Conservation (phyloP, 2,888 invertebrate species). For the Horisme vitalbata region DNA sequence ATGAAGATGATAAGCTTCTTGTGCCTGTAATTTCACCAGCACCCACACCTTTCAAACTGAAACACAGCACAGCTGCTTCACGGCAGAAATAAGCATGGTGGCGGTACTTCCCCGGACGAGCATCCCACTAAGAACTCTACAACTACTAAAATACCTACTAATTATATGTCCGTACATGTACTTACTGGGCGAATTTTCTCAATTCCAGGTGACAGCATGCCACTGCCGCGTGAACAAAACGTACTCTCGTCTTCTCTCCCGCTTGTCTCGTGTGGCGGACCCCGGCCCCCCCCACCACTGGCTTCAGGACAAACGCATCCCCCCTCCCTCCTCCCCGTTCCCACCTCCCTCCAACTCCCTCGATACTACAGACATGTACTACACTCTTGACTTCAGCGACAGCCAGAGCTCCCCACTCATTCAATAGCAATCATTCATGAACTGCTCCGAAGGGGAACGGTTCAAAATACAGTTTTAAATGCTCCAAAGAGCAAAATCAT, state of each 20-base stretch:
- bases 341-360: conserved; percentile 74
- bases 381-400: conserved; percentile 90
- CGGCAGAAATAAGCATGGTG: too few relatives aligned
- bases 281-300: conserved; percentile 78
- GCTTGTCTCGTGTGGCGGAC: conserved; percentile 69
- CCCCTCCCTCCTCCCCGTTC: conserved; percentile 44
- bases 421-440: conserved; percentile 83
- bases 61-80: too few relatives aligned
- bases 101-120: too few relatives aligned
- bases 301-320: conserved; percentile 82
- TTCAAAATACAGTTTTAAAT: conserved; percentile 72
- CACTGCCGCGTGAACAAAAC: conserved; percentile 91
- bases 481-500: background rate
- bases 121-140: too few relatives aligned
- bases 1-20: too few relatives aligned
- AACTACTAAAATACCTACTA: too few relatives aligned
- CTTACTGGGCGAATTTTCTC: too few relatives aligned
- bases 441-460: conserved; percentile 78
- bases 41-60: too few relatives aligned
- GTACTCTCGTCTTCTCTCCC: conserved; percentile 85
- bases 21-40: too few relatives aligned
- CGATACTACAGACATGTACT: conserved; percentile 89
- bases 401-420: conserved; percentile 89
- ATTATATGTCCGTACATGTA: too few relatives aligned
- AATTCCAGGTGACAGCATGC: conserved; percentile 87